Evolutionary conservation across 2,888 invertebrate species (phyloP).

Genomic region (Scaptomyza flava): DNA sequence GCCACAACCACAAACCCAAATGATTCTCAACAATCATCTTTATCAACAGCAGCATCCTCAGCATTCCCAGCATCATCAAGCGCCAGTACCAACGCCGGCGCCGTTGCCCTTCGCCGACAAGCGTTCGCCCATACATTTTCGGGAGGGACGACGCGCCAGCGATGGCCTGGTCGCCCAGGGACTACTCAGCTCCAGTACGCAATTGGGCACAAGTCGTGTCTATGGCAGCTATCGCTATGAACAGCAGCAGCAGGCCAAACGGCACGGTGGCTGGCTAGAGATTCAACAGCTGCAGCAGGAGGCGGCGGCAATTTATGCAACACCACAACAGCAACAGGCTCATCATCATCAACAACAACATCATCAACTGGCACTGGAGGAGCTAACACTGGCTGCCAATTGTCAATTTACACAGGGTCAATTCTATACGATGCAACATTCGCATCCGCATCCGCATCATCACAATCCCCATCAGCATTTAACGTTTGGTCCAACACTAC

Average conservation of each 20-base stretch:
- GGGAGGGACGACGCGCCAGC: constrained; percentile 92
- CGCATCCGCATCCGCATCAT: constrained; percentile 79
- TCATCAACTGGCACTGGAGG: constrained; percentile 86
- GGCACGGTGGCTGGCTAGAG: constrained; percentile 93
- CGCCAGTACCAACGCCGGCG: constrained; percentile 84
- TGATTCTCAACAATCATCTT: constrained; percentile 28
- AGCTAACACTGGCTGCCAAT: constrained; percentile 87
- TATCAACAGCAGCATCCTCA: constrained; percentile 6
- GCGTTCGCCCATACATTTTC: constrained; percentile 93
- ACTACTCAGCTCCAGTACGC: constrained; percentile 85
- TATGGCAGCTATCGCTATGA: constrained; percentile 85
- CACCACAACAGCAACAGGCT: constrained; percentile 18
- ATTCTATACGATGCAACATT: constrained; percentile 85
- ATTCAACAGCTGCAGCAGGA: constrained; percentile 91
- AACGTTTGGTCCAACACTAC: constrained; percentile 14
- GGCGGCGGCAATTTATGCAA: constrained; percentile 87
- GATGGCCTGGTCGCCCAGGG: constrained; percentile 95
- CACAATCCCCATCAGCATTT: constrained; percentile 32
- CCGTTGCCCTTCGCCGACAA: constrained; percentile 84
- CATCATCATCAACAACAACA: constrained; percentile 19
- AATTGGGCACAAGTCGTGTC: constrained; percentile 70
- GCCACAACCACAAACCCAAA: constrained; percentile 48
- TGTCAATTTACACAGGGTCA: constrained; percentile 91
- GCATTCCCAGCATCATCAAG: constrained; percentile 13
- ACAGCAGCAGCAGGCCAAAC: constrained; percentile 87